Conservation (phyloP, 2,888 invertebrate species). For the Stomorhina lunata region DNA sequence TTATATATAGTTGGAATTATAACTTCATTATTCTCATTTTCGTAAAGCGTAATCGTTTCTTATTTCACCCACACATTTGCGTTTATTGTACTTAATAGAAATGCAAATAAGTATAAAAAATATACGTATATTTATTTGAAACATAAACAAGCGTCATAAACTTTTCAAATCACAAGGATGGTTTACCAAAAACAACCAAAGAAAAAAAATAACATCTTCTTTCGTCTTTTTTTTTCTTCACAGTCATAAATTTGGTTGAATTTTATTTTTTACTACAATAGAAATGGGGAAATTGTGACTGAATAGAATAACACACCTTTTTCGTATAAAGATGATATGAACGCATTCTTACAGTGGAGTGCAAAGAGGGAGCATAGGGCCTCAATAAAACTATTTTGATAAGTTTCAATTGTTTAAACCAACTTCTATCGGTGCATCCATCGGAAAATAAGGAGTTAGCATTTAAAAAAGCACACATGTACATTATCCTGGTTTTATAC, state of each 20-base stretch:
- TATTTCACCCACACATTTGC: background rate
- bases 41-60: slow-evolving; percentile 12
- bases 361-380: no score
- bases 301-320: slow-evolving; percentile 26
- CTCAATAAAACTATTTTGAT: no score
- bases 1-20: slow-evolving; percentile 43
- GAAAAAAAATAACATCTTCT: slow-evolving; percentile 1
- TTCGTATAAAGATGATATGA: background rate
- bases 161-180: slow-evolving; percentile 55
- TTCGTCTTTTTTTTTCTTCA: background rate
- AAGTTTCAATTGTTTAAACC: no score
- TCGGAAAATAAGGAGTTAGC: no score
- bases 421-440: no score
- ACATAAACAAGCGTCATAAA: slow-evolving; percentile 55
- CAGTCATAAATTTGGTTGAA: slow-evolving; percentile 41
- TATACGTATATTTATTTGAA: slow-evolving; percentile 42
- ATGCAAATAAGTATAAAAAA: slow-evolving; percentile 54
- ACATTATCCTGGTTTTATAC: no score
- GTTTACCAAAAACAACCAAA: slow-evolving; percentile 29
- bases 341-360: background rate
- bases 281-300: slow-evolving; percentile 21
- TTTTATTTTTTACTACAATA: slow-evolving; percentile 6
- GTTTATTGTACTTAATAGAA: slow-evolving; percentile 49
- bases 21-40: slow-evolving; percentile 45
- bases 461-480: no score